Conservation (phyloP, 2,797 vertebrate genomes). For the Sitta carolinensis region DNA sequence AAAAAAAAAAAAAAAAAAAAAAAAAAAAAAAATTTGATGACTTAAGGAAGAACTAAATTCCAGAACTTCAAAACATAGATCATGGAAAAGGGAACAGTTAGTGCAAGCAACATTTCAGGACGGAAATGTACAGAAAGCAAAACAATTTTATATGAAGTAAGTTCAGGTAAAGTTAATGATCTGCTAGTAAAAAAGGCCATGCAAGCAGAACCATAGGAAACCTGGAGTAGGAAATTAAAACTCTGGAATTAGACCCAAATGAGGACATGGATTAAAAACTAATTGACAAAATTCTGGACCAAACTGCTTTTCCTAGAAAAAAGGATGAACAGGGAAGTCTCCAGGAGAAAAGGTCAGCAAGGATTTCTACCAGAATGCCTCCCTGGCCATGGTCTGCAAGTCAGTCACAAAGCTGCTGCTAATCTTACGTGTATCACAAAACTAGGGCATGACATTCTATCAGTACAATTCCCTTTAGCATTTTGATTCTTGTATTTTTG, state of each 20-base stretch:
- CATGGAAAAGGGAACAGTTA: not conserved
- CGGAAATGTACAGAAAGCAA: not conserved
- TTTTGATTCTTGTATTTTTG: not conserved
- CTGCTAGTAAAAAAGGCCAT: not conserved
- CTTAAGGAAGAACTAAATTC: not conserved
- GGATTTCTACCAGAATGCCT: not conserved
- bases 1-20: fast-evolving
- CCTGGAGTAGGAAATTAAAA: not conserved
- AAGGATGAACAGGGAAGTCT: not conserved
- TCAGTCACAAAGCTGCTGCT: not conserved
- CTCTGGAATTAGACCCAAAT: not conserved
- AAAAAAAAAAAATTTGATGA: fast-evolving
- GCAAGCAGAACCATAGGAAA: not conserved
- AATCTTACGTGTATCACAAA: not conserved
- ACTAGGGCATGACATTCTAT: not conserved
- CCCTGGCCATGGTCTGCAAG: not conserved
- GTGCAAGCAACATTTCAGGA: not conserved
- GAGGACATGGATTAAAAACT: not conserved
- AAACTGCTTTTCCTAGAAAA: not conserved
- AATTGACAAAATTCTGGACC: not conserved
- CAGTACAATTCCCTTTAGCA: not conserved
- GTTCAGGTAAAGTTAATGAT: not conserved
- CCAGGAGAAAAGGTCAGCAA: not conserved
- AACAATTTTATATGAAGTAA: not conserved
- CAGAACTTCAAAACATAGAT: not conserved